These are phyloP conservation scores for Holothuria glaberrima DNA, from an alignment of 35 echinoderm and acorn worm genomes.

Conservation along the genomic window DNA sequence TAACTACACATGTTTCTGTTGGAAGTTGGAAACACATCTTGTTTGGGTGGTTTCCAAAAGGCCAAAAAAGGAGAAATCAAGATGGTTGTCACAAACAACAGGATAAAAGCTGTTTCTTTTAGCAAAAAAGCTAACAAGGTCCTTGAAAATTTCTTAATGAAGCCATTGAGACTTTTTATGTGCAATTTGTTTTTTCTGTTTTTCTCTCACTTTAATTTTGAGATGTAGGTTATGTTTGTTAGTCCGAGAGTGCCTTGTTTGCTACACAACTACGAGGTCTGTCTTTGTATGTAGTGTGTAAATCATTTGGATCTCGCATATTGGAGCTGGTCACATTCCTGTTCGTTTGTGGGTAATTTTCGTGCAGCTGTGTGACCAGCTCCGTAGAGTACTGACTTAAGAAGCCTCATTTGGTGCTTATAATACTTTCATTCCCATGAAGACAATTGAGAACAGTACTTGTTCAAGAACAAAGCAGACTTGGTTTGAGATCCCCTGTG, in stretches of 20 bases:
- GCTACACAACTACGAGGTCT: conserved; percentile 19
- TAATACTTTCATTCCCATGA: not conserved
- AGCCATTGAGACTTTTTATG: conserved; percentile 29
- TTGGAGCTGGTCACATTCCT: not conserved
- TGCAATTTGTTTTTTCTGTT: conserved; percentile 30
- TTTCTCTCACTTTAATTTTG: not conserved
- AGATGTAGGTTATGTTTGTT: not conserved
- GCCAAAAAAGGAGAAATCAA: not conserved
- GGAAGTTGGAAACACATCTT: not conserved
- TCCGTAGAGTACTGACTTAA: not conserved
- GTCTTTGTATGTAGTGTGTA: not conserved
- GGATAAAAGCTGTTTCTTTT: not conserved
- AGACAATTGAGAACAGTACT: not conserved
- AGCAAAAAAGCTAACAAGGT: not conserved
- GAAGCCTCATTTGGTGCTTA: not conserved
- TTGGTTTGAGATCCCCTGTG: too few relatives aligned
- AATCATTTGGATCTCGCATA: not conserved
- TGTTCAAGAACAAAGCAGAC: too few relatives aligned
- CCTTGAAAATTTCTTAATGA: not conserved
- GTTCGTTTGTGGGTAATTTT: not conserved
- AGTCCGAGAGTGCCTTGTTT: conserved; percentile 42
- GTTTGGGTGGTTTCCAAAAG: not conserved
- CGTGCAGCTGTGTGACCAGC: not conserved
- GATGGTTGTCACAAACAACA: not conserved
- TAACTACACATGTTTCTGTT: not conserved